Evolutionary conservation across 2,888 invertebrate species (phyloP).

Genomic region (Lutraria lutraria): DNA sequence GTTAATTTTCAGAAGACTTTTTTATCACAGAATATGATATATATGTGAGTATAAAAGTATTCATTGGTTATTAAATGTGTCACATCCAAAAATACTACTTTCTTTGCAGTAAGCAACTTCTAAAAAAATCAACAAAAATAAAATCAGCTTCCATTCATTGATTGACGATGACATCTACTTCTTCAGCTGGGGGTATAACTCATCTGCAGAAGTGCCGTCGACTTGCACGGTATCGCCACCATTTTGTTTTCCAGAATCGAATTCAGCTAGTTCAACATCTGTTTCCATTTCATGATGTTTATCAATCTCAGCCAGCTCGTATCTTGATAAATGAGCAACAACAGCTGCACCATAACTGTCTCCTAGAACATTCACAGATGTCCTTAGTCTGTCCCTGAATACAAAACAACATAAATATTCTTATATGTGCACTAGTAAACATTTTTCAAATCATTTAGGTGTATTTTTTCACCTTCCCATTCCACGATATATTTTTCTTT

Average conservation of each 20-base stretch:
- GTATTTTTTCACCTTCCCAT: not conserved
- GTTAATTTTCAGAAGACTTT: no score
- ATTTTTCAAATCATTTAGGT: not conserved
- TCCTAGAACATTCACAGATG: slow-evolving; percentile 89
- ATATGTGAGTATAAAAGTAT: no score
- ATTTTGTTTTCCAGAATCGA: slow-evolving; percentile 25
- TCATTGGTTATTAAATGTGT: no score
- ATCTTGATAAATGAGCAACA: slow-evolving; percentile 88
- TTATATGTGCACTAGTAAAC: not conserved
- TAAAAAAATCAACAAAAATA: not conserved
- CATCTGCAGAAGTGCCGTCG: slow-evolving; percentile 22
- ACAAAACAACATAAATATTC: not conserved
- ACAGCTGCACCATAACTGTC: slow-evolving; percentile 89
- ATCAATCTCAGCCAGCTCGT: slow-evolving; percentile 86
- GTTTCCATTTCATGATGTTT: slow-evolving; percentile 62
- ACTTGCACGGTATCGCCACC: slow-evolving; percentile 39
- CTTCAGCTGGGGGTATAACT: slow-evolving; percentile 29
- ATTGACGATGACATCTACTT: not conserved
- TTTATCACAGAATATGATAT: no score
- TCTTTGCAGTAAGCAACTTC: no score
- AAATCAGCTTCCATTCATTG: not conserved
- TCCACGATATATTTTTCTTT: no score
- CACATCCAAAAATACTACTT: no score
- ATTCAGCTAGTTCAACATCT: slow-evolving; percentile 31
- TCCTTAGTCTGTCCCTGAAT: slow-evolving; percentile 88